Conservation (phyloP, 2,888 invertebrate genomes). For the Anticlea derivata region DNA sequence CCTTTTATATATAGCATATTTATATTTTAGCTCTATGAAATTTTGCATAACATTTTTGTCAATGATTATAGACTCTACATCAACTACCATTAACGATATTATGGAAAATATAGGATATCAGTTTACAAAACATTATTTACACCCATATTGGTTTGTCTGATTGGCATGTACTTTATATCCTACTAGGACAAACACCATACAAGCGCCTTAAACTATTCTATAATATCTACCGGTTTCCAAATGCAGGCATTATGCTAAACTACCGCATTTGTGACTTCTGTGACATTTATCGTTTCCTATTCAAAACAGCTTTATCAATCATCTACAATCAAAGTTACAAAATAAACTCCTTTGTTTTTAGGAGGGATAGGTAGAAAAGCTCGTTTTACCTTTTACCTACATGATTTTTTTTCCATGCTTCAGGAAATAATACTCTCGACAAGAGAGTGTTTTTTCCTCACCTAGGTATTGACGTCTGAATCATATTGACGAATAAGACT, state of each 20-base stretch:
- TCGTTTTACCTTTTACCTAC: too few species aligned
- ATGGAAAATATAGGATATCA: too few species aligned
- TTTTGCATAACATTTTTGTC: too few species aligned
- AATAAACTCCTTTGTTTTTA: background rate
- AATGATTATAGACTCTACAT: background rate
- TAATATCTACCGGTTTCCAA: conserved; percentile 22
- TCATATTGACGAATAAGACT: too few species aligned
- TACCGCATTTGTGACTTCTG: conserved; percentile 17
- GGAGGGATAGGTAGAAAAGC: background rate
- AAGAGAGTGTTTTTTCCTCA: too few species aligned
- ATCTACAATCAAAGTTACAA: background rate
- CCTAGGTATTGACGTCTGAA: too few species aligned
- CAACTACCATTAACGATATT: background rate
- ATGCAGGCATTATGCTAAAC: conserved; percentile 21
- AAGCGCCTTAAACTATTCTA: conserved; percentile 3
- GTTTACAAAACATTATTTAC: too few species aligned
- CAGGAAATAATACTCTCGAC: too few species aligned
- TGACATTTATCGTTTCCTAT: conserved; percentile 14
- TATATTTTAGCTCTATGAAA: too few species aligned
- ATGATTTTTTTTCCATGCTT: too few species aligned
- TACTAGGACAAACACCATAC: conserved; percentile 15
- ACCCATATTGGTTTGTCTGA: background rate
- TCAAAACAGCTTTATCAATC: background rate
- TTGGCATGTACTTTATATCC: conserved; percentile 14
- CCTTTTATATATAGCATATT: too few species aligned